Conservation (phyloP, 2,888 invertebrate genomes). For the Macrosiphum euphorbiae region DNA sequence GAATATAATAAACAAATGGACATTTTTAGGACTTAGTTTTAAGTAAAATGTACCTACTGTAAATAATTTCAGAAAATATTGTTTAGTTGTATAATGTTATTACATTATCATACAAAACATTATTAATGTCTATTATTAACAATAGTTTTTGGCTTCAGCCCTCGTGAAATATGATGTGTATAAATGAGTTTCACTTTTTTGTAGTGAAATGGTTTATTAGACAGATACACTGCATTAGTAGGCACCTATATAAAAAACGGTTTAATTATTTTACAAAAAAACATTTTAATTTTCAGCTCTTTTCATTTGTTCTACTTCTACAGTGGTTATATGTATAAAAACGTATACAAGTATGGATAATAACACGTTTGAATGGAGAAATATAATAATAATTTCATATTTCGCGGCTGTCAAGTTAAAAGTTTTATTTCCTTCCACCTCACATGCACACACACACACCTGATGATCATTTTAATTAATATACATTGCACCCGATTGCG, state of each 20-base stretch:
- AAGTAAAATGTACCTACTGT: neutral
- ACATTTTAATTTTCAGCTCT: constrained; percentile 1
- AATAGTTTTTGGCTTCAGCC: neutral
- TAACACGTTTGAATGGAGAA: neutral
- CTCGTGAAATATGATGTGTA: neutral
- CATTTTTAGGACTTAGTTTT: neutral
- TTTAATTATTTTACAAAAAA: constrained; percentile 5
- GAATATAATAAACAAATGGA: neutral
- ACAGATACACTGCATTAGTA: constrained; percentile 12
- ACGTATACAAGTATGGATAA: neutral
- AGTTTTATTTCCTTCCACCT: constrained; percentile 19
- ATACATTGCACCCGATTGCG: neutral
- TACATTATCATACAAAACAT: neutral
- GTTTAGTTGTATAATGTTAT: constrained; percentile 9
- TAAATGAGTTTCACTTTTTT: constrained; percentile 16
- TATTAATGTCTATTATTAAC: constrained; percentile 4
- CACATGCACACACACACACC: neutral
- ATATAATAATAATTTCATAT: neutral
- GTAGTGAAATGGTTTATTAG: neutral
- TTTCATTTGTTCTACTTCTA: neutral
- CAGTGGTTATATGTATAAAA: neutral
- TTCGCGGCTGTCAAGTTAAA: constrained; percentile 8
- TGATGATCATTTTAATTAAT: constrained; percentile 26
- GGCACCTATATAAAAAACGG: neutral
- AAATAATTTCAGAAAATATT: neutral